These are phyloP conservation scores for Mesitornis unicolor DNA, from an alignment of 2,113 vertebrate species.

Conservation along the genomic window DNA sequence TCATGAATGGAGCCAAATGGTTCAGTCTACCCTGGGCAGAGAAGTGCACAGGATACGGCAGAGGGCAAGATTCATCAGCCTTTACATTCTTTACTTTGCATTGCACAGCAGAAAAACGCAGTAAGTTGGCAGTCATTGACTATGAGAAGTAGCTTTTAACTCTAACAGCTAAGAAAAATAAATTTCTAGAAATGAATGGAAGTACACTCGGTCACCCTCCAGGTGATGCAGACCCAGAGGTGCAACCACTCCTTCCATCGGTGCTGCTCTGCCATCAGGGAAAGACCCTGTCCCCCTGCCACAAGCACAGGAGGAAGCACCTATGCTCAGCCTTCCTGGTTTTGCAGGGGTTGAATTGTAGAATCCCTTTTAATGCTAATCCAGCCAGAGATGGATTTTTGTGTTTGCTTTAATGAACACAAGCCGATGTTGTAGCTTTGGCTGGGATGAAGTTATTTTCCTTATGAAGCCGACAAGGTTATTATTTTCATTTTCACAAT, in stretches of 20 bases:
- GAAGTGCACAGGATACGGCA: accelerated
- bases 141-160: not conserved
- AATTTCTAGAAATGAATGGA: not conserved
- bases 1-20: not conserved
- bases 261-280: not conserved
- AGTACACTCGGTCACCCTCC: not conserved
- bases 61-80: not conserved
- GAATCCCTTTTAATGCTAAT: too few relatives aligned
- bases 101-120: not conserved
- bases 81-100: not conserved
- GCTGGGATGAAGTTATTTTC: too few relatives aligned
- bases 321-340: not conserved
- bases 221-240: not conserved
- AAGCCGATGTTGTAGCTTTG: too few relatives aligned
- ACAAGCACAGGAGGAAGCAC: accelerated
- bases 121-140: not conserved
- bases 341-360: too few relatives aligned
- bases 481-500: too few relatives aligned
- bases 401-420: too few relatives aligned
- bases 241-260: not conserved
- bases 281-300: not conserved
- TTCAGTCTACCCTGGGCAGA: not conserved
- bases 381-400: too few relatives aligned
- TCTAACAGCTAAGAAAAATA: not conserved
- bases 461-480: too few relatives aligned